Evolutionary conservation across 2,113 vertebrate genomes (phyloP), one percentile per base, ranked within the genome.

Genomic region (Agapornis roseicollis): DNA sequence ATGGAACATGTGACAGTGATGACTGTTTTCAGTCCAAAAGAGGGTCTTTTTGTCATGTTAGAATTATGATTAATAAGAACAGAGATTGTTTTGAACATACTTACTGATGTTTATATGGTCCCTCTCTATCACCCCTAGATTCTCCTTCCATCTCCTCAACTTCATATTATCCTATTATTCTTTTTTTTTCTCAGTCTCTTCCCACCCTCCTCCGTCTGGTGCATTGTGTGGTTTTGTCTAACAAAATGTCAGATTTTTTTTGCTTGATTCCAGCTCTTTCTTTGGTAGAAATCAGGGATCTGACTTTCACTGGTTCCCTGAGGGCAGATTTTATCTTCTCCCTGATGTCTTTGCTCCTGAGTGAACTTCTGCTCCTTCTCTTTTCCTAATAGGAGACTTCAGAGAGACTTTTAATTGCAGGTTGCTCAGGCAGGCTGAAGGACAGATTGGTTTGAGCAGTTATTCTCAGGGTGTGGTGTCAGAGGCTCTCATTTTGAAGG

Each of bases 71-170:
- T 95, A 89, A 63, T 73, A 70, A 88, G 11, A 85, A 37, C 60
- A 73, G 13, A 58, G 28, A 50, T 80, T 66, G 22, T 46, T 64
- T 66, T 35, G n/a, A 28, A 77, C 25, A 22, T 70, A 25, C 14
- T 68, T 84, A 29, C 11, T 37, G 29, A 31, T 87, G 10, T 85
- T 81, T 68, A n/a, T 78, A n/a, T 10, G 52, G 39, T 52, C 41
- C 83, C 24, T 61, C 10, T 72, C 11, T 65, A 6, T 24, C n/a
- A 61, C 18, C 7, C 10, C 10, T 33, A 22, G 4, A 3, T 29
- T 11, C 1, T 3, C 28, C 15, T 2, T 3, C 0, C 1, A 9
- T 33, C 2, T 3, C 0, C 1, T 9, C 42, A 69, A 76, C 56
- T 49, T 78, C 33, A 5, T 29, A n/a, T 41, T 44, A 44, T 3